phyloP scores from a whole-genome alignment of 1,140 invertebrate species.

The Agraylea sexmaculata region DNA sequence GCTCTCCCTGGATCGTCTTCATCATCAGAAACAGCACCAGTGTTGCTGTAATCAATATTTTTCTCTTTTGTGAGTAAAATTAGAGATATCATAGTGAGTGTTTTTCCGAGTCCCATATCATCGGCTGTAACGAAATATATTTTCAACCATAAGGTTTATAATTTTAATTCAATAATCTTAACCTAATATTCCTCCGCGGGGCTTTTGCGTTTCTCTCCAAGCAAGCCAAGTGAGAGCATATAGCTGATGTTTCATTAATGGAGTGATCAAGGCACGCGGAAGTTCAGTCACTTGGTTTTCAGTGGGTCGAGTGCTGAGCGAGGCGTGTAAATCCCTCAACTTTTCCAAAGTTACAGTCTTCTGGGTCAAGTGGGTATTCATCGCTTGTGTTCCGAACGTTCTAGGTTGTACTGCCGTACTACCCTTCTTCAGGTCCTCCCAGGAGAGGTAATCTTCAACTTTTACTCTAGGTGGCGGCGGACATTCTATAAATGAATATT shows the following conservation, averaged over 20 bases:
- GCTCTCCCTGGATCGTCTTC: slow-evolving; percentile 25
- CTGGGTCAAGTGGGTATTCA: slow-evolving; percentile 47
- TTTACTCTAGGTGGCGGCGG: slow-evolving; percentile 3
- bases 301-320: slow-evolving; percentile 50
- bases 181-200: slow-evolving; percentile 62
- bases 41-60: slow-evolving; percentile 27
- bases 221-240: slow-evolving; percentile 78
- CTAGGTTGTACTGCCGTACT: slow-evolving; percentile 38
- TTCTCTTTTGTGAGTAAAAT: slow-evolving; percentile 39
- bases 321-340: slow-evolving; percentile 60
- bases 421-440: slow-evolving; percentile 40
- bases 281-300: slow-evolving; percentile 46
- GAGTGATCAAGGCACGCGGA: slow-evolving; percentile 51
- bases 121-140: slow-evolving; percentile 51
- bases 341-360: slow-evolving; percentile 58
- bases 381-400: slow-evolving; percentile 44
- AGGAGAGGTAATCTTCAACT: slow-evolving; percentile 25
- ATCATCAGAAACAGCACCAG: slow-evolving; percentile 26
- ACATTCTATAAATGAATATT: too few species aligned
- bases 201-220: slow-evolving; percentile 78
- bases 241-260: slow-evolving; percentile 77
- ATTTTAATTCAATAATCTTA: slow-evolving; percentile 1
- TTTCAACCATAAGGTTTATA: not conserved
- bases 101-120: slow-evolving; percentile 94
- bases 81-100: slow-evolving; percentile 82